Base-by-base conservation (phyloP, 2,888 invertebrate species). In the Mesoligia furuncula region DNA sequence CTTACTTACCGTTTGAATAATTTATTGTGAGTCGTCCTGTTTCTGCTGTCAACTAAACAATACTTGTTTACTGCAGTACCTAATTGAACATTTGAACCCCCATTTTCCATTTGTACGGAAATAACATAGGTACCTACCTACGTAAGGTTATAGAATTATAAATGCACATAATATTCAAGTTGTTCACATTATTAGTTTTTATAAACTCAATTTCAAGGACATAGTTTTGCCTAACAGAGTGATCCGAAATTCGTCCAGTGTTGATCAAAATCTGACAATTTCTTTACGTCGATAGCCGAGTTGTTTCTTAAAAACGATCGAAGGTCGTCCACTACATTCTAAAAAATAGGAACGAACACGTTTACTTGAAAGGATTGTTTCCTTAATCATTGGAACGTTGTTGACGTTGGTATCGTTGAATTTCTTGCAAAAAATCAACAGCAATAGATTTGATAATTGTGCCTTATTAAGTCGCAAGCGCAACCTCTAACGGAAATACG, bases 241-340 rank as follows among this genome's bases (percentile, higher is more conserved):
- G 31, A 39, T 65, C 11, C 27, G 24, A 64, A 69, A 66, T 70
- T 51, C 27, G 39, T 42, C 36, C 9, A 36, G 13, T 68, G 27
- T 13, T 42, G 48, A 73, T 57, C 42, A 59, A 54, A 74, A 57
- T 80, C 57, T 51, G 71, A 2, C n/a, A 77, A 85, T 81, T 85
- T 81, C 65, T 73, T 72, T 64, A 65, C n/a, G n/a, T 65, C 27
- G 17, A 68, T 17, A 51, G 15, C 36, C 8, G 61, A 68, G 39
- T 51, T 13, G 73, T 74, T 77, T 76, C 48, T 45, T 71, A 75
- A 80, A 78, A 75, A 75, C 24, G 39, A 61, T 77, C 68, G 81
- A 92, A 91, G 92, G 92, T 82, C 88, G 70, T 54, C 81, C 65
- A 54, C 69, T 86, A 74, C 77, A 75, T 81, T 85, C 78, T 80